phyloP scores from a whole-genome alignment of 1,140 invertebrate genomes.

The Drosophila melanogaster region Release_6_plus_ISO1_MT NC_004354.4:4851001-4851500 shows the following conservation, averaged over 20 bases:
- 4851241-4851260: slow-evolving; percentile 27
- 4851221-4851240: slow-evolving; percentile 66
- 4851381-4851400: slow-evolving; percentile 46
- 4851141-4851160: slow-evolving; percentile 20
- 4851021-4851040: slow-evolving; percentile 2
- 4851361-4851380: slow-evolving; percentile 40
- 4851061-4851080: slow-evolving; percentile 54
- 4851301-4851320: slow-evolving; percentile 27
- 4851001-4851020: slow-evolving; percentile 53
- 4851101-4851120: slow-evolving; percentile 83
- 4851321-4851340: slow-evolving; percentile 50
- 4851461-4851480: slow-evolving; percentile 77
- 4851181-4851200: slow-evolving; percentile 57
- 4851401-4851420: slow-evolving; percentile 52
- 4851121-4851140: slow-evolving; percentile 77
- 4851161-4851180: slow-evolving; percentile 38
- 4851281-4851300: background rate
- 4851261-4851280: slow-evolving; percentile 1
- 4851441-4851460: slow-evolving; percentile 51
- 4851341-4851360: too few species aligned
- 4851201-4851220: slow-evolving; percentile 73
- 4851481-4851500: slow-evolving; percentile 64
- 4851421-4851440: slow-evolving; percentile 45
- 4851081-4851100: slow-evolving; percentile 82
- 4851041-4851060: slow-evolving; percentile 18